phyloP scores from a whole-genome alignment of 2,113 vertebrate genomes.

The Heteronetta atricapilla region DNA sequence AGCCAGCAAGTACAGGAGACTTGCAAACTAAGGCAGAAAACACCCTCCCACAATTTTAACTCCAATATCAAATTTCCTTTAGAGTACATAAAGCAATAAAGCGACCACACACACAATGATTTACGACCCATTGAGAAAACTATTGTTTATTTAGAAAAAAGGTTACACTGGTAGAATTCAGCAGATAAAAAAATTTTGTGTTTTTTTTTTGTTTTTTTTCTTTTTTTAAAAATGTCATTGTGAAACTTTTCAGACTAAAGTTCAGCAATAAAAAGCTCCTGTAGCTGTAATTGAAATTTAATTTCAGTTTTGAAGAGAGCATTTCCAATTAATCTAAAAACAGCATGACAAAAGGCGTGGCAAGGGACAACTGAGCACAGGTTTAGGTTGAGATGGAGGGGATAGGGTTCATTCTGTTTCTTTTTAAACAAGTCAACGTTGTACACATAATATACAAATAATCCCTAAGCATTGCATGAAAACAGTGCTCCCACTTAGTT shows the following conservation, averaged over 20 bases:
- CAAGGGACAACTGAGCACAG: slow-evolving; percentile 74
- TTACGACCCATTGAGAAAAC: slow-evolving; percentile 96
- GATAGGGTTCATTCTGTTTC: not conserved
- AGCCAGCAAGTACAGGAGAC: not conserved
- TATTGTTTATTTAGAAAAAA: slow-evolving; percentile 98
- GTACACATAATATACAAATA: slow-evolving; percentile 97
- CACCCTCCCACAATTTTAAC: not conserved
- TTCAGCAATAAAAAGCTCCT: slow-evolving; percentile 89
- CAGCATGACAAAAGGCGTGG: slow-evolving; percentile 82
- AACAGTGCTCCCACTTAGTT: slow-evolving; percentile 80
- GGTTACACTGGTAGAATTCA: slow-evolving; percentile 97
- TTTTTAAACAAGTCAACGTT: slow-evolving; percentile 81
- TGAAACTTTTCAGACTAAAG: slow-evolving; percentile 86
- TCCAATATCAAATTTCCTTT: fast-evolving
- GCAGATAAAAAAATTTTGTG: slow-evolving; percentile 89
- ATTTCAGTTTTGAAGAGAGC: slow-evolving; percentile 73
- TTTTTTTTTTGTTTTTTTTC: slow-evolving; percentile 24
- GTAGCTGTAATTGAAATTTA: slow-evolving; percentile 82
- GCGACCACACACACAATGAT: slow-evolving; percentile 78
- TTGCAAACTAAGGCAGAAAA: not conserved
- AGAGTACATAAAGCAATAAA: slow-evolving; percentile 34
- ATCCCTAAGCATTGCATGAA: slow-evolving; percentile 84
- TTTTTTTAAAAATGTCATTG: slow-evolving; percentile 90
- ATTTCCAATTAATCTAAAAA: slow-evolving; percentile 90
- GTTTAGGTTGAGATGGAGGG: not conserved